Evolutionary conservation across 2,113 vertebrate species (phyloP).

Genomic region (Uria lomvia): DNA sequence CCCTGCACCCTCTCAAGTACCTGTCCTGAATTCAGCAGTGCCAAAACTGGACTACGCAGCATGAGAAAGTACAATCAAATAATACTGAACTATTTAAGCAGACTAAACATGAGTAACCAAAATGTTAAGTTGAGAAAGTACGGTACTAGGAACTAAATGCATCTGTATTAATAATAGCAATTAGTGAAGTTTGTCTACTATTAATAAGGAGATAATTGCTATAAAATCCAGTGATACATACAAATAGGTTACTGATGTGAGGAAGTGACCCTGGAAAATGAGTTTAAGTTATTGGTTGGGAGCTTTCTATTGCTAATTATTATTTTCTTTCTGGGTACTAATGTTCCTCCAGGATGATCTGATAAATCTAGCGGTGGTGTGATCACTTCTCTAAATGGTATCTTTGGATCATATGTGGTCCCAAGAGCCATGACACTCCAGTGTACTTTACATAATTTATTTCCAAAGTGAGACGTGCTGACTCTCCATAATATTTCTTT

Average conservation of each 20-base stretch:
- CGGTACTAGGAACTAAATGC: neutral
- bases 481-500: constrained; percentile 35
- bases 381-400: constrained; percentile 34
- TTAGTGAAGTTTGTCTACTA: constrained; percentile 38
- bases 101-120: neutral
- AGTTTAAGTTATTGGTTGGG: constrained; percentile 40
- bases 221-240: constrained; percentile 35
- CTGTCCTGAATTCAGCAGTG: neutral
- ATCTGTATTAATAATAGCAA: constrained; percentile 38
- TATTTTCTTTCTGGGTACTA: constrained; percentile 25
- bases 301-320: constrained; percentile 43
- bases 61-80: neutral
- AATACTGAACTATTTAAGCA: neutral
- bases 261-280: constrained; percentile 40
- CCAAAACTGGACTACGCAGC: neutral
- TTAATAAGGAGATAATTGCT: constrained; percentile 50
- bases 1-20: neutral
- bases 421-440: constrained; percentile 27
- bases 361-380: constrained; percentile 11
- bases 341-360: constrained; percentile 1
- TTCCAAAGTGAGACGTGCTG: neutral
- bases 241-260: constrained; percentile 52
- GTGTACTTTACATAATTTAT: neutral
- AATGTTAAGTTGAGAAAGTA: constrained; percentile 20
- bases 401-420: constrained; percentile 16